phyloP scores from a whole-genome alignment of 2,113 vertebrate species.

The Semicossyphus pulcher region DNA sequence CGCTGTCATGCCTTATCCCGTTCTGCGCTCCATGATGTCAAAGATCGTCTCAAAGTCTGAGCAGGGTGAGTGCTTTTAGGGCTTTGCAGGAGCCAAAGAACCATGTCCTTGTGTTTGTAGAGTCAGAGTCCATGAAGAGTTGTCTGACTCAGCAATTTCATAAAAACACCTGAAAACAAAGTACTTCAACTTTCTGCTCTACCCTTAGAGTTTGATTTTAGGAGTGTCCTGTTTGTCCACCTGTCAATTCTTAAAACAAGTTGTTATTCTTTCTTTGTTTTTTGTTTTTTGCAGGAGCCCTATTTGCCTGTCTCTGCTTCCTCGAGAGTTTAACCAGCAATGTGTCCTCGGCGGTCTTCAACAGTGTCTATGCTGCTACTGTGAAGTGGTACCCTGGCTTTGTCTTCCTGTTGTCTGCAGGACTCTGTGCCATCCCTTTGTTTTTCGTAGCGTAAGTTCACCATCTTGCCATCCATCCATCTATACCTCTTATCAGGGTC shows the following conservation, averaged over 20 bases:
- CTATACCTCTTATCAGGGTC: no score
- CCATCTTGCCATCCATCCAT: not conserved
- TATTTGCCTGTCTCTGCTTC: slow-evolving; percentile 93
- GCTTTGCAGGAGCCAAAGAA: not conserved
- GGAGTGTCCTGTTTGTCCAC: not conserved
- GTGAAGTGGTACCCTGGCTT: slow-evolving; percentile 92
- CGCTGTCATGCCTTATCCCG: slow-evolving; percentile 88
- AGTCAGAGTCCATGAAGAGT: slow-evolving; percentile 39
- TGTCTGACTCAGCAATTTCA: not conserved
- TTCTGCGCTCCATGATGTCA: slow-evolving; percentile 94
- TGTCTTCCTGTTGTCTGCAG: slow-evolving; percentile 88
- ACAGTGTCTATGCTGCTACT: slow-evolving; percentile 89
- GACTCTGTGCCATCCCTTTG: slow-evolving; percentile 86
- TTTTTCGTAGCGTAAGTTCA: slow-evolving; percentile 86
- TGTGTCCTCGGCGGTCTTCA: slow-evolving; percentile 82
- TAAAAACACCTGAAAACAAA: slow-evolving; percentile 19
- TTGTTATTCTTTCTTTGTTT: not conserved
- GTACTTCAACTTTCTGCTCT: slow-evolving; percentile 12
- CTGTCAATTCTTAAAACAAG: not conserved
- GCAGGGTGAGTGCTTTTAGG: slow-evolving; percentile 87
- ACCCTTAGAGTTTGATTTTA: not conserved
- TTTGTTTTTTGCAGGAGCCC: slow-evolving; percentile 84
- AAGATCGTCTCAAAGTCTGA: slow-evolving; percentile 89
- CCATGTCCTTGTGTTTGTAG: slow-evolving; percentile 42
- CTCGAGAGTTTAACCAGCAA: slow-evolving; percentile 86